phyloP scores from a whole-genome alignment of 2,113 vertebrate genomes.

The Saccopteryx leptura region DNA sequence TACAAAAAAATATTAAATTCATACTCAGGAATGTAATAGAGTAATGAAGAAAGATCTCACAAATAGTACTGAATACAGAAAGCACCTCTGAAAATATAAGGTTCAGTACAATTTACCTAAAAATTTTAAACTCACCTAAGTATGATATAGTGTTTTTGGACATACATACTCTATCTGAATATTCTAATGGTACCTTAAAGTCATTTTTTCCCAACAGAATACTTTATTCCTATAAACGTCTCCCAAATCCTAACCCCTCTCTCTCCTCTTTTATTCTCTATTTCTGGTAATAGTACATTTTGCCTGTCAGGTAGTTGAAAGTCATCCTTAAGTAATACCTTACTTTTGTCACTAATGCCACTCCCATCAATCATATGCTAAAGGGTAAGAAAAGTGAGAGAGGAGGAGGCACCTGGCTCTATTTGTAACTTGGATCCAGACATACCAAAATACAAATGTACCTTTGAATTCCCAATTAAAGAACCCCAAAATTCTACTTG shows the following conservation, averaged over 20 bases:
- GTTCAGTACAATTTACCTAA: conserved; percentile 1
- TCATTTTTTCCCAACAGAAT: conserved; percentile 47
- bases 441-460: conserved; percentile 3
- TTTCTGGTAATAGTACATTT: conserved; percentile 41
- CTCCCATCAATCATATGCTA: conserved; percentile 11
- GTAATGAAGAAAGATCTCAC: neutral
- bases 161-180: conserved; percentile 7
- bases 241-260: neutral
- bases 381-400: conserved; percentile 7
- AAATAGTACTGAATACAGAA: conserved; percentile 11
- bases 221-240: conserved; percentile 14
- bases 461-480: conserved; percentile 27
- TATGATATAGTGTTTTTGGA: conserved; percentile 9
- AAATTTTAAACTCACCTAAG: neutral
- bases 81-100: neutral
- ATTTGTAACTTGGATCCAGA: neutral
- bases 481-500: conserved; percentile 37
- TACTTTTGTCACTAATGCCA: conserved; percentile 11
- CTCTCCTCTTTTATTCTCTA: conserved; percentile 35
- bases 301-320: conserved; percentile 46
- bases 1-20: neutral
- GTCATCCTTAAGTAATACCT: neutral
- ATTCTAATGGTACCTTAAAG: neutral
- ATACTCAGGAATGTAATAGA: neutral
- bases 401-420: neutral